These are phyloP conservation scores for Perca flavescens DNA, from an alignment of 2,113 vertebrate species.

Conservation along the genomic window DNA sequence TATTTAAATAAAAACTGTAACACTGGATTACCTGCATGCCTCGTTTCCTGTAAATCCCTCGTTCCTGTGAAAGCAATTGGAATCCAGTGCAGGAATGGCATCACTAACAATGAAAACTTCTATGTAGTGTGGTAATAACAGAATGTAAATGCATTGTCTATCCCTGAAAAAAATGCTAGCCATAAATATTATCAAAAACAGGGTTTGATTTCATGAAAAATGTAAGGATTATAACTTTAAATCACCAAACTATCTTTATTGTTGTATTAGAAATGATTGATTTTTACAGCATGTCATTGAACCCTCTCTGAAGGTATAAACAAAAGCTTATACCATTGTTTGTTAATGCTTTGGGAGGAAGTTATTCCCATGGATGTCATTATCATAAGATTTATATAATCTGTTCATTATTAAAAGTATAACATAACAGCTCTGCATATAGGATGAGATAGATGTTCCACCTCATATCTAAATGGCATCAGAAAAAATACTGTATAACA, in stretches of 20 bases:
- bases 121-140: not conserved
- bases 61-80: not conserved
- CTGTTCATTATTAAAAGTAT: not conserved
- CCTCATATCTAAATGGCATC: not conserved
- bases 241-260: not conserved
- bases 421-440: not conserved
- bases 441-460: too few species aligned
- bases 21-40: not conserved
- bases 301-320: not conserved
- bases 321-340: not conserved
- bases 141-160: not conserved
- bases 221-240: not conserved
- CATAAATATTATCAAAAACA: not conserved
- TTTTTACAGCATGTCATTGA: slow-evolving; percentile 11
- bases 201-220: not conserved
- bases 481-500: too few species aligned
- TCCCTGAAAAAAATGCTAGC: not conserved
- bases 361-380: not conserved
- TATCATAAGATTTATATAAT: not conserved
- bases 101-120: not conserved
- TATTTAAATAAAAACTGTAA: not conserved
- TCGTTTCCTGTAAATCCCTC: not conserved
- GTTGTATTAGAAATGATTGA: not conserved
- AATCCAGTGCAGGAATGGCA: not conserved
- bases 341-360: not conserved